phyloP scores from a whole-genome alignment of 2,888 invertebrate species.

The Mycalesis mineus region DNA sequence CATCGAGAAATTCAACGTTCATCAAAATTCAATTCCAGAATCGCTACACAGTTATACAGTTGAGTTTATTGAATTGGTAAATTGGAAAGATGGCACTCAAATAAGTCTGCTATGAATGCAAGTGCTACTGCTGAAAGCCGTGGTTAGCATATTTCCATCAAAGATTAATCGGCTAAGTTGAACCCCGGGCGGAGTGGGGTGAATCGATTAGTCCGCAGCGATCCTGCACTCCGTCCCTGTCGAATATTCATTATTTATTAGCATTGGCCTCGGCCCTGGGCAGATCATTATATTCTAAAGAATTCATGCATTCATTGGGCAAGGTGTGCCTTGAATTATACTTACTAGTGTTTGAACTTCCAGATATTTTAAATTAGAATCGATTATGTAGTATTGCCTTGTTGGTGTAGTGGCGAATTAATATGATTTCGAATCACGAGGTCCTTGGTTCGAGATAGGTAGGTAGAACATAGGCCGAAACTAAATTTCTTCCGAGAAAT shows the following conservation, averaged over 20 bases:
- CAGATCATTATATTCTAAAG: background rate
- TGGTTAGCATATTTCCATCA: conserved; percentile 17
- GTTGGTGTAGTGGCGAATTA: too few species aligned
- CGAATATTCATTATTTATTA: conserved; percentile 5
- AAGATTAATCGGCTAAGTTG: conserved; percentile 22
- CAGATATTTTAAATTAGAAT: too few species aligned
- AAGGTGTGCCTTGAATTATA: too few species aligned
- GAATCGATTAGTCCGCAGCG: conserved; percentile 14
- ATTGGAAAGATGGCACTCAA: background rate
- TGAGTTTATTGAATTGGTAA: background rate
- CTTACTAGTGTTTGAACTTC: too few species aligned
- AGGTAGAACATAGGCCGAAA: too few species aligned
- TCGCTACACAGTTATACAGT: too few species aligned
- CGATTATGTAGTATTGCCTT: too few species aligned
- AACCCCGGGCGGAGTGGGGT: conserved; percentile 9
- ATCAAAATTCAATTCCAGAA: too few species aligned
- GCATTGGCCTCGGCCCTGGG: background rate
- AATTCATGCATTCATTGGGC: background rate
- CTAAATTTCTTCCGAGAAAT: too few species aligned
- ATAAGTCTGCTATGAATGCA: background rate
- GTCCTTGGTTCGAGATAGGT: too few species aligned
- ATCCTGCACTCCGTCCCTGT: background rate
- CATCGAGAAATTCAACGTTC: too few species aligned
- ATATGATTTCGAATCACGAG: too few species aligned
- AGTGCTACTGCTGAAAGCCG: background rate